These are phyloP conservation scores for Entosphenus tridentatus DNA, from an alignment of 2,113 vertebrate genomes.

Conservation along the genomic window DNA sequence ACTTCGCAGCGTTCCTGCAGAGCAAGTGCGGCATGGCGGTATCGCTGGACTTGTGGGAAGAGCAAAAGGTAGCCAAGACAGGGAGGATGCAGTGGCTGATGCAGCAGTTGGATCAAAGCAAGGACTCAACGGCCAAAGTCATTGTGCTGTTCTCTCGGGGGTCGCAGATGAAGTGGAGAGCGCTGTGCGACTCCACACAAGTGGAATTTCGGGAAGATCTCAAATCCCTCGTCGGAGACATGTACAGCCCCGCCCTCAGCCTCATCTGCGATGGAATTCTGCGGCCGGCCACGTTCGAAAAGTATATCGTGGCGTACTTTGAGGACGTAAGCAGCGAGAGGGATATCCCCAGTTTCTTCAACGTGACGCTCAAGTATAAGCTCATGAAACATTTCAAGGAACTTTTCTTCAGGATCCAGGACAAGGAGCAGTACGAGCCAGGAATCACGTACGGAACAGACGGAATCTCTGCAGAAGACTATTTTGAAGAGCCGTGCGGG, in stretches of 20 bases:
- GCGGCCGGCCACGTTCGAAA: conserved; percentile 40
- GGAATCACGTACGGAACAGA: conserved; percentile 33
- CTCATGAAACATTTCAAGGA: conserved; percentile 77
- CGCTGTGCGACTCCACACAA: conserved; percentile 23
- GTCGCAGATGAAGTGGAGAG: conserved; percentile 63
- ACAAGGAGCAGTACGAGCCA: conserved; percentile 58
- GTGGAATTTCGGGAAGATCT: conserved; percentile 31
- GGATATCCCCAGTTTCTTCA: conserved; percentile 55
- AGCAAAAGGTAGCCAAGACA: conserved; percentile 34
- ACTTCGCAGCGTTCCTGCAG: conserved; percentile 57
- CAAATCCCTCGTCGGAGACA: conserved; percentile 34
- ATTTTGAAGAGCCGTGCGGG: conserved; percentile 34
- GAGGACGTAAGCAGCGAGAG: conserved; percentile 31
- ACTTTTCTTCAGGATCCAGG: conserved; percentile 61
- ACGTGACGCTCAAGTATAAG: conserved; percentile 38
- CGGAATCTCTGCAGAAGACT: conserved; percentile 36
- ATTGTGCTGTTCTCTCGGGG: conserved; percentile 65
- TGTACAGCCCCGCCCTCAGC: conserved; percentile 58
- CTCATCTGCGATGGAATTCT: conserved; percentile 64
- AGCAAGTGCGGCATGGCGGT: conserved; percentile 52
- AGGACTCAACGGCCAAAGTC: conserved; percentile 37
- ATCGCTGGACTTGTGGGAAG: conserved; percentile 50
- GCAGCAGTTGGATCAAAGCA: conserved; percentile 43
- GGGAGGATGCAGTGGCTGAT: conserved; percentile 56
- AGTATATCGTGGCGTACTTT: conserved; percentile 75